phyloP scores from a whole-genome alignment of 2,113 vertebrate species.

The Pyxicephalus adspersus region DNA sequence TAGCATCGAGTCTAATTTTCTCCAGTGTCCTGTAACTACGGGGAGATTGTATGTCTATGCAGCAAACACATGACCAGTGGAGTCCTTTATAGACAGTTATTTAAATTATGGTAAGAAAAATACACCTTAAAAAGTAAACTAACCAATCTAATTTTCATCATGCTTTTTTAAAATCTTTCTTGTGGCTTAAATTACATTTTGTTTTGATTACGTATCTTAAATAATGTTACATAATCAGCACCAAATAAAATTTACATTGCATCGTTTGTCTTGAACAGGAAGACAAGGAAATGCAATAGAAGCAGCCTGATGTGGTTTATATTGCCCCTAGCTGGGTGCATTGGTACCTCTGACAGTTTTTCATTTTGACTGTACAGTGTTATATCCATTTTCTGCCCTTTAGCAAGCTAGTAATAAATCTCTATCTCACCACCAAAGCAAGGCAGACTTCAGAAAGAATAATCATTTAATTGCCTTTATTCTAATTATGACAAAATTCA shows the following conservation, averaged over 20 bases:
- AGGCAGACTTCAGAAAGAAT: slow-evolving; percentile 18
- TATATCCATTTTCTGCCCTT: slow-evolving; percentile 13
- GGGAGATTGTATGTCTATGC: too few relatives aligned
- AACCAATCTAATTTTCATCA: too few relatives aligned
- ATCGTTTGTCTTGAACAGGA: background rate
- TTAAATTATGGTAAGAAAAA: too few relatives aligned
- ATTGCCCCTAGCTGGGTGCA: background rate
- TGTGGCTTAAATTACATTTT: too few relatives aligned
- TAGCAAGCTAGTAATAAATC: slow-evolving; percentile 8
- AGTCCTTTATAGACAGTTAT: too few relatives aligned
- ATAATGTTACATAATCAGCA: background rate
- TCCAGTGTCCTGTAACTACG: too few relatives aligned
- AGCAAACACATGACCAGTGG: too few relatives aligned
- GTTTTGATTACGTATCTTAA: too few relatives aligned
- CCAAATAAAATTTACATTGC: background rate
- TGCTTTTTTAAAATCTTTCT: too few relatives aligned
- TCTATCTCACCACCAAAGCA: background rate
- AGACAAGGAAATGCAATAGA: background rate
- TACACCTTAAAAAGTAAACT: too few relatives aligned
- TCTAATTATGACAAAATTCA: slow-evolving; percentile 47
- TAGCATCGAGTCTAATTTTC: too few relatives aligned
- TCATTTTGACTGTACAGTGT: background rate
- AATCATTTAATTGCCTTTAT: slow-evolving; percentile 30
- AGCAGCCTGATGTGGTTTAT: background rate
- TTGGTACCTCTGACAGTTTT: background rate